Evolutionary conservation across 2,113 vertebrate species (phyloP).

Genomic region (Collichthys lucidus): DNA sequence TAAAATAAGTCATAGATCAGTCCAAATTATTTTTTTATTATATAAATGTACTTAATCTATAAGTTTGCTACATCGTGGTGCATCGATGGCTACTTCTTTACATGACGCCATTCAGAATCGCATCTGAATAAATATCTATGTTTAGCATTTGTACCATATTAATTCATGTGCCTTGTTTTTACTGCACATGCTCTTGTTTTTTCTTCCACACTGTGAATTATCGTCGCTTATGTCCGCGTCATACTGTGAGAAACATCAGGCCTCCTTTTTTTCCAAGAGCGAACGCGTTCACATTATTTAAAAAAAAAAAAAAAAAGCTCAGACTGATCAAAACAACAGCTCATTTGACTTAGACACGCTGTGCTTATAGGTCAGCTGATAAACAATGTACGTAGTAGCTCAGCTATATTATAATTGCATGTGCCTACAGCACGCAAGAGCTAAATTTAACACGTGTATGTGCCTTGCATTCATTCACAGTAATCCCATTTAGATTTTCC

Average conservation of each 20-base stretch:
- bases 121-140: not conserved
- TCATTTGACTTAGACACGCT: not conserved
- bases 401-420: conserved; percentile 5
- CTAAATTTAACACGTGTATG: conserved; percentile 28
- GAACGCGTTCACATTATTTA: conserved; percentile 18
- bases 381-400: conserved; percentile 6
- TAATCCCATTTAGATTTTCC: conserved; percentile 30
- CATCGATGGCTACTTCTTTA: not conserved
- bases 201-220: not conserved
- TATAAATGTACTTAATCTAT: no score
- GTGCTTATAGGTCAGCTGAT: conserved; percentile 13
- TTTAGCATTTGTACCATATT: not conserved
- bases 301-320: not conserved
- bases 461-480: not conserved
- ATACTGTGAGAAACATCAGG: not conserved
- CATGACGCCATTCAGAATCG: not conserved
- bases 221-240: conserved; percentile 15
- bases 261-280: not conserved
- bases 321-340: conserved; percentile 7
- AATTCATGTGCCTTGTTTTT: not conserved
- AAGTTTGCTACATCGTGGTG: not conserved
- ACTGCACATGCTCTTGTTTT: not conserved
- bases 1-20: not conserved
- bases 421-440: not conserved
- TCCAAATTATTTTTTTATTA: not conserved